Evolutionary conservation across 2,797 vertebrate species (phyloP).

Genomic region (Neosalanx taihuensis): DNA sequence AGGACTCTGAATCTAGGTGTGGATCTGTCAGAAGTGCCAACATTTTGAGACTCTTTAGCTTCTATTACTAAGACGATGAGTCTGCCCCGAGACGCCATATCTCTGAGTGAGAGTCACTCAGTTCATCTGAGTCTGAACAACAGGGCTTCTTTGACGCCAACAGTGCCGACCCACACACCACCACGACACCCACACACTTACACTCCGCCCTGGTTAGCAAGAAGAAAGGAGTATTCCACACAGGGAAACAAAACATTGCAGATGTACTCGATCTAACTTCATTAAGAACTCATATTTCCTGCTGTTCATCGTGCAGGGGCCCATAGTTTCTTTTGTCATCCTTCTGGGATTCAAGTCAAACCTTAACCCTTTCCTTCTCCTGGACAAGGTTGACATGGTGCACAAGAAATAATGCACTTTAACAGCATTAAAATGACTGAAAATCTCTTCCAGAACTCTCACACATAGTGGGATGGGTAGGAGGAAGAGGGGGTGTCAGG

Average conservation of each 20-base stretch:
- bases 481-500: constrained; percentile 43
- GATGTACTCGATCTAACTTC: constrained; percentile 28
- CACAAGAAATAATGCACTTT: background rate
- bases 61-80: background rate
- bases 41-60: no score
- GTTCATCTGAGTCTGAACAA: constrained; percentile 60
- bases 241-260: constrained; percentile 28
- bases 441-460: constrained; percentile 23
- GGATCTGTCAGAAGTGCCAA: no score
- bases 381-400: background rate
- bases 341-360: constrained; percentile 3
- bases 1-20: background rate
- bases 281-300: constrained; percentile 36
- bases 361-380: background rate
- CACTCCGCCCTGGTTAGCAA: constrained; percentile 42
- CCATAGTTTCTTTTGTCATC: background rate
- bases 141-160: constrained; percentile 46
- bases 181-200: constrained; percentile 7
- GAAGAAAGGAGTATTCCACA: constrained; percentile 29
- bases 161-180: constrained; percentile 25
- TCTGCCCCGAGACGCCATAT: constrained; percentile 2
- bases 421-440: background rate
- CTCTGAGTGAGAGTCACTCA: constrained; percentile 45
- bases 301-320: constrained; percentile 25
- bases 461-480: constrained; percentile 10